Percentiles rank a stretch among this genome's conserved stretches.
Evolutionary conservation across 2,888 invertebrate genomes (phyloP).

Genomic region (Nipponacmea schrenckii): DNA sequence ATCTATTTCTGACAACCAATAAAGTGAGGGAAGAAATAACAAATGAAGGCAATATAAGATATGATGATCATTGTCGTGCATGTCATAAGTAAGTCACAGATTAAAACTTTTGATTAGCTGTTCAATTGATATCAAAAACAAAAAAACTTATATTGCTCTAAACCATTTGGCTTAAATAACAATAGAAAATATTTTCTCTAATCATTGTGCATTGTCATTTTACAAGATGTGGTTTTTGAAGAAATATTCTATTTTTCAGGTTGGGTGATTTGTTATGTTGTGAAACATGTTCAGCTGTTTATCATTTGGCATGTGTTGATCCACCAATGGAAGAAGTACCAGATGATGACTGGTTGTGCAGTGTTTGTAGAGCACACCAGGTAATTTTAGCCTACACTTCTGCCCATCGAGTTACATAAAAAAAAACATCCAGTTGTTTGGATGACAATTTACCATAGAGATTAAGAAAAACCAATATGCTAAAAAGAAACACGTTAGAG

Average conservation of each 20-base stretch:
- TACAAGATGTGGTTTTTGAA: too few relatives aligned
- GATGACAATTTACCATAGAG: too few relatives aligned
- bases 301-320: conserved; percentile 95
- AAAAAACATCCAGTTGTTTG: background rate
- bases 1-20: conserved; percentile 92
- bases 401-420: background rate
- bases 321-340: conserved; percentile 94
- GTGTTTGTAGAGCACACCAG: conserved; percentile 90
- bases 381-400: conserved; percentile 64
- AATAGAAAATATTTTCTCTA: too few relatives aligned
- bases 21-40: conserved; percentile 92
- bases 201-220: too few relatives aligned
- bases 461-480: too few relatives aligned
- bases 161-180: too few relatives aligned
- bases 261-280: conserved; percentile 93
- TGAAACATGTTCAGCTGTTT: conserved; percentile 97
- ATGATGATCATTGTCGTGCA: conserved; percentile 69
- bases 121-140: too few relatives aligned
- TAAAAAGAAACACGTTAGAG: too few relatives aligned
- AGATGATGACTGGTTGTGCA: conserved; percentile 97
- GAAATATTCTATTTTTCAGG: conserved; percentile 38
- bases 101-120: background rate
- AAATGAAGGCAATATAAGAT: conserved; percentile 81
- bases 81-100: conserved; percentile 63
- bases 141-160: too few relatives aligned